These are phyloP conservation scores for Vanessa tameamea DNA, from an alignment of 1,140 invertebrate species.

Conservation along the genomic window DNA sequence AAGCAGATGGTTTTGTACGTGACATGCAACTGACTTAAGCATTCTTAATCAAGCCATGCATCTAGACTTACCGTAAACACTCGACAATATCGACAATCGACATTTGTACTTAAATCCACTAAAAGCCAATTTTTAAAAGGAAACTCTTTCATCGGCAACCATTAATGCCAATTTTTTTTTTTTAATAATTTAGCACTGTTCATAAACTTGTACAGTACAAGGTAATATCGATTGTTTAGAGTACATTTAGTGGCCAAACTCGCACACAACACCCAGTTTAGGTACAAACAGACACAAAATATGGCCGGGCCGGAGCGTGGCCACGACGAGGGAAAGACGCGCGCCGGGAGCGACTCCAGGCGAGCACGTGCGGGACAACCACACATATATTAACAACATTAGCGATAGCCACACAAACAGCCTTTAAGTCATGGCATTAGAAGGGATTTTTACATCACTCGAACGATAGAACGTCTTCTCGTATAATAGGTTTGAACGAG, in stretches of 20 bases:
- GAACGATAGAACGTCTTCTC: slow-evolving; percentile 54
- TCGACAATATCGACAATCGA: slow-evolving; percentile 77
- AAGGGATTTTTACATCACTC: slow-evolving; percentile 65
- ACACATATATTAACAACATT: slow-evolving; percentile 56
- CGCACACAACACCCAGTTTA: slow-evolving; percentile 76
- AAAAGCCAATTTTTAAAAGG: slow-evolving; percentile 68
- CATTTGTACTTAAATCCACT: slow-evolving; percentile 74
- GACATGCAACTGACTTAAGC: slow-evolving; percentile 21
- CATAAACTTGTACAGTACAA: slow-evolving; percentile 55
- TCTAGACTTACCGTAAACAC: slow-evolving; percentile 74
- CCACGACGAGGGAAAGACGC: slow-evolving; percentile 31
- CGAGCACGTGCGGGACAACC: slow-evolving; percentile 44
- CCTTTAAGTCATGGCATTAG: slow-evolving; percentile 58
- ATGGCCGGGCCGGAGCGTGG: slow-evolving; percentile 39
- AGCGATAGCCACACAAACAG: slow-evolving; percentile 73
- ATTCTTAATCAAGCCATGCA: slow-evolving; percentile 67
- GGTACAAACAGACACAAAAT: slow-evolving; percentile 57
- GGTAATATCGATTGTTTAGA: slow-evolving; percentile 77
- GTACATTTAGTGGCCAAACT: slow-evolving; percentile 68
- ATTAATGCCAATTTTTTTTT: slow-evolving; percentile 70
- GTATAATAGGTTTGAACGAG: slow-evolving; percentile 62
- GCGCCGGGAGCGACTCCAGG: slow-evolving; percentile 5
- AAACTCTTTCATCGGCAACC: slow-evolving; percentile 75
- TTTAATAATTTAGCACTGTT: slow-evolving; percentile 42
- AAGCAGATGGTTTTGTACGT: slow-evolving; percentile 32